Base-by-base conservation (phyloP, 2,888 invertebrate genomes). In the Stenchaetothrips biformis region DNA sequence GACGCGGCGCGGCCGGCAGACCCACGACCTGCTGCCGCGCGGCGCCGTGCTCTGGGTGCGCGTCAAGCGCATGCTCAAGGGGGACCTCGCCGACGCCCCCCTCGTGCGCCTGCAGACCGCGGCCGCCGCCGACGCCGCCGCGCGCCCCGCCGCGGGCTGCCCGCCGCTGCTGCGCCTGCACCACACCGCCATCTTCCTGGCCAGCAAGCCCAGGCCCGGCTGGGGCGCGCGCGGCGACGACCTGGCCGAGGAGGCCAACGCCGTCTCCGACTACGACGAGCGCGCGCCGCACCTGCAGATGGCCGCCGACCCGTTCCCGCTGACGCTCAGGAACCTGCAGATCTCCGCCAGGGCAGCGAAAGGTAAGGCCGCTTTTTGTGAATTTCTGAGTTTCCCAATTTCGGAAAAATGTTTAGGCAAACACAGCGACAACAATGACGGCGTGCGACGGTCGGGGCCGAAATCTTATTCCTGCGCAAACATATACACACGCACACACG, bases 311-410 rank as follows among this genome's bases (percentile, higher is more conserved):
- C 67, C 67, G 7, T 74, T 74, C 25, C 21, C 25, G 8, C 67
- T 74, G 9, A 74, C 67, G 67, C 67, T 74, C 25, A 74, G 67
- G 67, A 74, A 74, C 67, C 67, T 74, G 67, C 67, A 74, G 67
- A 74, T 74, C 67, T 21, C 67, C 9, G 21, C 67, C 21, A 21
- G 25, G 25, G 67, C 67, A 11, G n/a, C 21, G 11, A 74, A 74
- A 74, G 67, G 67, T 74, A 25, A 74, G 67, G 11, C 4, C 11
- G 25, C 9, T n/a, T n/a, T n/a, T n/a, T n/a, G n/a, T n/a, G 4
- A 37, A 4, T 37, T 37, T 37, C 37, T 4, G 4, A 37, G 37
- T 37, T 37, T 4, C 37, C 37, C 4, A 37, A 37, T 37, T 37
- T 37, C 37, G 1, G 37, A 1, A 37, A 37, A 37, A 37, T n/a